phyloP scores from a whole-genome alignment of 2,113 vertebrate genomes.

The Todiramphus chloris region DNA sequence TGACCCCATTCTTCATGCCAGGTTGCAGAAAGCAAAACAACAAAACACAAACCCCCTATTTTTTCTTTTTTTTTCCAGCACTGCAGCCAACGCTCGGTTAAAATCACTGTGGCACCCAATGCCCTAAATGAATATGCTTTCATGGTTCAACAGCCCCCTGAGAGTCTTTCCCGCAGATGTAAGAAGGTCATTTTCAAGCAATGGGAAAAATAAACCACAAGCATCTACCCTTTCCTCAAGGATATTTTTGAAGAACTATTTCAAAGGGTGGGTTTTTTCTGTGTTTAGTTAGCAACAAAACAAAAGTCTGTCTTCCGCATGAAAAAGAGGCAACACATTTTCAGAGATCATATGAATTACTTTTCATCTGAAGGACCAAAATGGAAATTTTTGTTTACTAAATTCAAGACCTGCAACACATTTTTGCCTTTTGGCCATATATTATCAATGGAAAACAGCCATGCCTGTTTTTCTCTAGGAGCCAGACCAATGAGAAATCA shows the following conservation, averaged over 20 bases:
- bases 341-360: constrained; percentile 22
- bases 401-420: not conserved
- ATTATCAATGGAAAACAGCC: constrained; percentile 6
- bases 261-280: not conserved
- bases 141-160: constrained; percentile 16
- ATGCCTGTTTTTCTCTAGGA: not conserved
- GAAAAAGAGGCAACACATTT: constrained; percentile 40
- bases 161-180: constrained; percentile 17
- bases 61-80: constrained; percentile 27
- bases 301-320: not conserved
- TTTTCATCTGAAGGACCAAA: not conserved
- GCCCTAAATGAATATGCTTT: constrained; percentile 50
- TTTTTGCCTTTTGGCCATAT: constrained; percentile 23
- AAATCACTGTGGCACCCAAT: constrained; percentile 40
- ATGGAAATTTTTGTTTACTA: constrained; percentile 20
- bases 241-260: constrained; percentile 42
- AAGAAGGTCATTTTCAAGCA: constrained; percentile 59
- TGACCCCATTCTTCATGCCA: constrained; percentile 51
- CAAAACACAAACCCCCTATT: constrained; percentile 33
- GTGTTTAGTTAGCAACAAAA: constrained; percentile 20
- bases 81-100: not conserved
- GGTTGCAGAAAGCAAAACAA: constrained; percentile 54
- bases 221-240: constrained; percentile 29
- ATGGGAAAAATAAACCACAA: constrained; percentile 48
- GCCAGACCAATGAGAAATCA: not conserved